These are phyloP conservation scores for Oncorhynchus masou DNA, from an alignment of 2,113 vertebrate species.

Conservation along the genomic window DNA sequence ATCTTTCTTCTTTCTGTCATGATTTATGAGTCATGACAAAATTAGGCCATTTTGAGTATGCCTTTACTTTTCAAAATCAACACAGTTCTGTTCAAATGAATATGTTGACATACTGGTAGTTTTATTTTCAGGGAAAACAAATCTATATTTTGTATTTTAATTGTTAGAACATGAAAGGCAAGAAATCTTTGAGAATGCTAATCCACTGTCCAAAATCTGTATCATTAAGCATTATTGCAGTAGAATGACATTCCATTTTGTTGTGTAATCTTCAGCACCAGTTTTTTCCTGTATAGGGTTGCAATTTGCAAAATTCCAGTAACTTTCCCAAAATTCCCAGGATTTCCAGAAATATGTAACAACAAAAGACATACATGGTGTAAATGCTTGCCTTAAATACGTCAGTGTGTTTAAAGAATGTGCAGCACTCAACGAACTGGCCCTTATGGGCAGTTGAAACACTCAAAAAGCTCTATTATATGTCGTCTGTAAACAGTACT, in stretches of 20 bases:
- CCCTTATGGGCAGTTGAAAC: not conserved
- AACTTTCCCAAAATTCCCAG: too few relatives aligned
- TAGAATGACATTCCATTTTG: constrained; percentile 6
- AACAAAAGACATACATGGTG: not conserved
- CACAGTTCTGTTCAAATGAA: not conserved
- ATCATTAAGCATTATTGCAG: not conserved
- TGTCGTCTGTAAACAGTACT: not conserved
- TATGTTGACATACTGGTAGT: not conserved
- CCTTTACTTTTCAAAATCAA: not conserved
- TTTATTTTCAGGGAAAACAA: not conserved
- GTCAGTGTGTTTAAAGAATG: not conserved
- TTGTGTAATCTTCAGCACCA: not conserved
- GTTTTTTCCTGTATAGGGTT: not conserved
- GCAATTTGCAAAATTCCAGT: too few relatives aligned
- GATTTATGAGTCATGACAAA: too few relatives aligned
- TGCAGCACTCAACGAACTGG: not conserved
- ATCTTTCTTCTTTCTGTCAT: too few relatives aligned
- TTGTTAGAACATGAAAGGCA: not conserved
- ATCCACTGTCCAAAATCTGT: not conserved
- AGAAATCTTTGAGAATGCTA: not conserved
- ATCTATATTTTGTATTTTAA: not conserved
- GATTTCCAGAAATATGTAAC: not conserved
- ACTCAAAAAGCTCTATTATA: not conserved
- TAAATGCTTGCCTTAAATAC: constrained; percentile 3
- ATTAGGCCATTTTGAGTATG: too few relatives aligned